phyloP scores from a whole-genome alignment of 2,888 invertebrate species.

The Chelonus formosanus region DNA sequence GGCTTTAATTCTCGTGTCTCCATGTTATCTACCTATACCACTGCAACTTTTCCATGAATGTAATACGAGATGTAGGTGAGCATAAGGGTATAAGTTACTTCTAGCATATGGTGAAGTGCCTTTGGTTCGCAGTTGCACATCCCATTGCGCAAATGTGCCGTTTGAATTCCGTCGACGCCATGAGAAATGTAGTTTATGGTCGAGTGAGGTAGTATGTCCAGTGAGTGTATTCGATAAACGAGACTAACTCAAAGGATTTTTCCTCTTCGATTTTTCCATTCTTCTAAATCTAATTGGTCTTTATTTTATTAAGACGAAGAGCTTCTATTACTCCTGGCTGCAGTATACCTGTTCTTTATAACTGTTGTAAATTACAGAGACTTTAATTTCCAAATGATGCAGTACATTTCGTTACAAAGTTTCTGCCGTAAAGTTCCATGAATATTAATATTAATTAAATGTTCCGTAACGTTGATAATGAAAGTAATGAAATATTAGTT shows the following conservation, averaged over 20 bases:
- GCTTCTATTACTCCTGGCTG: not conserved
- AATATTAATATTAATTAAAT: too few relatives aligned
- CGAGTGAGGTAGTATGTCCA: slow-evolving; percentile 18
- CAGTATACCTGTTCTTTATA: not conserved
- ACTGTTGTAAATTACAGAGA: not conserved
- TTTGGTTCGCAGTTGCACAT: slow-evolving; percentile 50
- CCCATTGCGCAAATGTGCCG: slow-evolving; percentile 59
- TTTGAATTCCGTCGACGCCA: slow-evolving; percentile 54
- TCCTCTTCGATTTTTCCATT: slow-evolving; percentile 36
- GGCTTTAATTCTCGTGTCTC: slow-evolving; percentile 6
- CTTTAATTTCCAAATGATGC: too few relatives aligned
- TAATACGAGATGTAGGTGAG: not conserved
- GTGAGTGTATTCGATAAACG: slow-evolving; percentile 40
- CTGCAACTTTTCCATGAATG: too few relatives aligned
- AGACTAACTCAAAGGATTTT: slow-evolving; percentile 29
- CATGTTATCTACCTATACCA: not conserved
- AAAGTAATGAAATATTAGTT: not conserved
- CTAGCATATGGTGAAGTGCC: too few relatives aligned
- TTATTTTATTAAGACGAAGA: slow-evolving; percentile 20
- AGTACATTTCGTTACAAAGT: too few relatives aligned
- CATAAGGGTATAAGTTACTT: slow-evolving; percentile 28
- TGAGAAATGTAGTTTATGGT: slow-evolving; percentile 53
- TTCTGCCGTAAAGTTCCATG: too few relatives aligned
- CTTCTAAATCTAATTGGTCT: slow-evolving; percentile 46
- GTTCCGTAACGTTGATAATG: too few relatives aligned